Evolutionary conservation across 1,140 invertebrate species (phyloP), one percentile per base, ranked within the genome.

Genomic region (fruit fly (Drosophila melanogaster)): DNA sequence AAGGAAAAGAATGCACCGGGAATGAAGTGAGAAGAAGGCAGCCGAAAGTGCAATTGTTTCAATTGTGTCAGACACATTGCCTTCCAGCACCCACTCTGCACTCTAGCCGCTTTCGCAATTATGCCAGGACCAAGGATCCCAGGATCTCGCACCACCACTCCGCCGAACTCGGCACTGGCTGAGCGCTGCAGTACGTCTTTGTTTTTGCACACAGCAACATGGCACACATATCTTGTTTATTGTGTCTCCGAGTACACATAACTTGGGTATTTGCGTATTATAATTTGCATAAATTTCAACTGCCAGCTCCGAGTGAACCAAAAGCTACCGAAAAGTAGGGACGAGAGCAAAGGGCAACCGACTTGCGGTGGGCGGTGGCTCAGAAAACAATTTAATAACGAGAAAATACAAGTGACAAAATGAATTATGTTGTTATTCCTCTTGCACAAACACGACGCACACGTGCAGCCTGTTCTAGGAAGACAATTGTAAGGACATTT

Each of bases 351-450:
- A 46, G 24, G 61, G 35, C 17, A 35, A 41, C 15, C 17, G 67
- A 30, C 43, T 44, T 53, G 49, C 74, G 78, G 65, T 46, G 77
- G 67, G 83, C 67, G 78, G 64, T 64, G 78, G 55, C 58, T 69
- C 65, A 46, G 61, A 81, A 87, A 87, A 87, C 83, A 86, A 86
- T 86, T 86, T 86, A 86, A 86, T 86, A 86, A 86, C 83, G 50
- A 86, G 70, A 71, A 81, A 66, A 86, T 86, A 86, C 79, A 83
- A 86, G 83, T 87, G 83, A 86, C 83, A 87, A 87, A 86, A 87
- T 86, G 83, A 86, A 87, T 86, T 86, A 86, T 83, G 75, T 86
- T 86, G 83, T 87, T 86, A 81, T 79, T 79, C 66, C 64, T 41
- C 35, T 57, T 30, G 60, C 77, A 37, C 54, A 26, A 62, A 47